Conservation (phyloP, 2,888 invertebrate species). For the Philhelius pedissequus region DNA sequence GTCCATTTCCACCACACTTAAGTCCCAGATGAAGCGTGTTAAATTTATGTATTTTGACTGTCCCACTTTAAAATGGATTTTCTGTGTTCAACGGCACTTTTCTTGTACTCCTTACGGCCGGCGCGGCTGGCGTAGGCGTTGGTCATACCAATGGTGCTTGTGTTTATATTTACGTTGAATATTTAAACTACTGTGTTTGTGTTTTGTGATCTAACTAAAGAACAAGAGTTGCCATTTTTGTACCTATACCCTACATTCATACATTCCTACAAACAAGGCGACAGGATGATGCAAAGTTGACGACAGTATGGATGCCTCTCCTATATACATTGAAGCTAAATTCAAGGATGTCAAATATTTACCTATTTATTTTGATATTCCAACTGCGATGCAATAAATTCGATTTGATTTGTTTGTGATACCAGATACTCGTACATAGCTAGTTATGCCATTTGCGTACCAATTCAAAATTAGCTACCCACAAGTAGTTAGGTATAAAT, state of each 20-base stretch:
- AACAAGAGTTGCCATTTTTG: conserved; percentile 11
- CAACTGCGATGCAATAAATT: conserved; percentile 64
- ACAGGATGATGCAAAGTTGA: neutral
- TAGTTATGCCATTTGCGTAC: conserved; percentile 56
- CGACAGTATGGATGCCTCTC: neutral
- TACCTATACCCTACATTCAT: neutral
- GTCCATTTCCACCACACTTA: conserved; percentile 45
- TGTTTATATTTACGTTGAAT: conserved; percentile 59
- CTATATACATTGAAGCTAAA: neutral
- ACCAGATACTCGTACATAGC: too few species aligned
- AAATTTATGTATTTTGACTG: conserved; percentile 50
- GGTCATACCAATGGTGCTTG: neutral
- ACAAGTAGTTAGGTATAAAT: neutral
- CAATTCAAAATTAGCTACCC: conserved; percentile 53
- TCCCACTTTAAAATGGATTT: conserved; percentile 54
- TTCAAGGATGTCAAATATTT: conserved; percentile 64
- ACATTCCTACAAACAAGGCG: neutral
- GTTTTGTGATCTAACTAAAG: conserved; percentile 28
- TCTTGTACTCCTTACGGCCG: conserved; percentile 23
- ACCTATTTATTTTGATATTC: conserved; percentile 66
- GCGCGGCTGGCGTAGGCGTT: neutral
- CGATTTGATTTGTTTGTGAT: conserved; percentile 67
- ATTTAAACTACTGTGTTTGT: conserved; percentile 40
- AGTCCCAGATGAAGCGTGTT: conserved; percentile 64
- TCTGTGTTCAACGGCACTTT: conserved; percentile 38